Evolutionary conservation across 2,797 vertebrate species (phyloP).

Genomic region (Chaunax sp.): DNA sequence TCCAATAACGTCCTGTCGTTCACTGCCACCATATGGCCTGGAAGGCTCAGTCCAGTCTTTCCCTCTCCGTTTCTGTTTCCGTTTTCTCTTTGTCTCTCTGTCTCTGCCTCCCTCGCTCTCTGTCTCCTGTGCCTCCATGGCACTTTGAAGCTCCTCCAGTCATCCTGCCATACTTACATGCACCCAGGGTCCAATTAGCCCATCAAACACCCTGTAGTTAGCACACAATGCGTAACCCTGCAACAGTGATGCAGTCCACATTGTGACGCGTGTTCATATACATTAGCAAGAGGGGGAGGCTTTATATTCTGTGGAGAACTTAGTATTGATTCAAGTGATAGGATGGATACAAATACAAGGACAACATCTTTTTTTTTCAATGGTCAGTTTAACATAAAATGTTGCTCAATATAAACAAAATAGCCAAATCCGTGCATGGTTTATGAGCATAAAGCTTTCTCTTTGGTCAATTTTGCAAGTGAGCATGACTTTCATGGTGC

Average conservation of each 20-base stretch:
- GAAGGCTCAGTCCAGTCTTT: slow-evolving; percentile 85
- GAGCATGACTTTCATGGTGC: slow-evolving; percentile 62
- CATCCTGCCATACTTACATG: slow-evolving; percentile 90
- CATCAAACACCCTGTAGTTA: slow-evolving; percentile 72
- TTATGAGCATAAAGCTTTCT: slow-evolving; percentile 56
- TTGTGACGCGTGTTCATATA: slow-evolving; percentile 91
- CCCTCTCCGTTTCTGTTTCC: slow-evolving; percentile 6
- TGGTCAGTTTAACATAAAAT: slow-evolving; percentile 31
- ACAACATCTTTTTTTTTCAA: background rate
- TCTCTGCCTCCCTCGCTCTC: slow-evolving; percentile 8
- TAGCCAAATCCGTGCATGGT: slow-evolving; percentile 31
- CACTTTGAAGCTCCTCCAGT: slow-evolving; percentile 87
- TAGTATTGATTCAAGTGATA: slow-evolving; percentile 51
- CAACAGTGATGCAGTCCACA: slow-evolving; percentile 91
- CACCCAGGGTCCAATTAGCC: slow-evolving; percentile 95
- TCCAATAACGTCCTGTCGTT: slow-evolving; percentile 82
- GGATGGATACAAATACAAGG: slow-evolving; percentile 28
- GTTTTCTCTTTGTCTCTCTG: slow-evolving; percentile 69
- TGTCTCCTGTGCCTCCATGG: slow-evolving; percentile 65
- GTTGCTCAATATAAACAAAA: slow-evolving; percentile 39
- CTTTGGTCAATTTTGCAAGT: slow-evolving; percentile 58
- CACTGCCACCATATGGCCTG: slow-evolving; percentile 85
- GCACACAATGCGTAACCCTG: slow-evolving; percentile 92
- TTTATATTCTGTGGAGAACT: slow-evolving; percentile 27
- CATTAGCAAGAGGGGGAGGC: slow-evolving; percentile 44